Percentiles rank a stretch among this genome's conserved stretches.
phyloP scores from a whole-genome alignment of 2,113 vertebrate genomes.

The Sisor rabdophorus region DNA sequence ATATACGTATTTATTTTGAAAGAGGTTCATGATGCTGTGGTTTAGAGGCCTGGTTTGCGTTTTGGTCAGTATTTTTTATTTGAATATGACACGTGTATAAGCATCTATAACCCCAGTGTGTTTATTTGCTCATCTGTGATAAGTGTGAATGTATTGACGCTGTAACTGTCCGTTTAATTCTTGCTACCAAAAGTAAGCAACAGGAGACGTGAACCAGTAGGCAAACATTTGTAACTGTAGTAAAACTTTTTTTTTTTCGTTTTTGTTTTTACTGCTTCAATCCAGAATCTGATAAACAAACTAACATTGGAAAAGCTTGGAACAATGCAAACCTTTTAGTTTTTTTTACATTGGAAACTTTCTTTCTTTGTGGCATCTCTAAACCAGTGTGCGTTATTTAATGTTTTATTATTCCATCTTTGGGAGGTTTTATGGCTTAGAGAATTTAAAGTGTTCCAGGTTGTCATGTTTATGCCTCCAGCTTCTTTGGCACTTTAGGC shows the following conservation, averaged over 20 bases:
- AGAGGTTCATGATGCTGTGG: not conserved
- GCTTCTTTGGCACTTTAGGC: constrained; percentile 14
- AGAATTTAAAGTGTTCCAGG: not conserved
- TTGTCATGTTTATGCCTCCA: not conserved
- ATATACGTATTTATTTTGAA: constrained; percentile 27
- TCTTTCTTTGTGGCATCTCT: not conserved
- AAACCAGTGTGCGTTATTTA: not conserved
- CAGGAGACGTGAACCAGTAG: not conserved
- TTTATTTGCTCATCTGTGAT: not conserved
- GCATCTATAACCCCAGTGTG: not conserved
- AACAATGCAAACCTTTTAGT: not conserved
- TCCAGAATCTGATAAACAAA: not conserved
- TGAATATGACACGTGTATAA: not conserved
- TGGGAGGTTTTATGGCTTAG: not conserved
- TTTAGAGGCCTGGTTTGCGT: not conserved
- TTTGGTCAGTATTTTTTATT: constrained; percentile 15
- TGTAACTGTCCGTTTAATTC: not conserved
- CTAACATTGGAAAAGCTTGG: too few species aligned
- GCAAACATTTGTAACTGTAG: not conserved
- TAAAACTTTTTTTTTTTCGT: not conserved
- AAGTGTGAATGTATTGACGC: constrained; percentile 13
- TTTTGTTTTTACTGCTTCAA: not conserved
- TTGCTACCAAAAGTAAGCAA: not conserved
- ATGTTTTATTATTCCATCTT: not conserved
- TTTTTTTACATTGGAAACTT: not conserved